Evolutionary conservation across 2,888 invertebrate genomes (phyloP).

Genomic region (Strigamia maritima): DNA sequence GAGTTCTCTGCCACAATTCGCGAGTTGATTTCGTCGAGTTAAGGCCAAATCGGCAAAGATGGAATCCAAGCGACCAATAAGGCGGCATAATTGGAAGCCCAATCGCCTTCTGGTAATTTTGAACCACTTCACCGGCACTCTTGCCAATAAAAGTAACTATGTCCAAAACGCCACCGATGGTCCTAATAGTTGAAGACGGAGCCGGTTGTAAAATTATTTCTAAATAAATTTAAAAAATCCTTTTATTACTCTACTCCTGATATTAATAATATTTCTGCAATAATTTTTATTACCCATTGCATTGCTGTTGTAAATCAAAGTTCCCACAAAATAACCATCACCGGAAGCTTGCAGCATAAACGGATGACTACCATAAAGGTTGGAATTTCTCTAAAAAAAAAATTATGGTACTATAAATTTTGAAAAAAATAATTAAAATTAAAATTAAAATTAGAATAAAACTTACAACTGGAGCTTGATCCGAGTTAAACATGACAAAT

Average conservation of each 20-base stretch:
- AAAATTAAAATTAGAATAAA: not conserved
- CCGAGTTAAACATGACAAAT: constrained; percentile 64
- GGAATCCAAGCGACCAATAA: constrained; percentile 56
- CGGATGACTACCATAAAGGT: constrained; percentile 78
- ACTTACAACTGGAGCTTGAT: constrained; percentile 45
- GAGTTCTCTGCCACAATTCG: constrained; percentile 46
- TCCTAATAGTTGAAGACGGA: constrained; percentile 62
- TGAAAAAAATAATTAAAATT: not conserved
- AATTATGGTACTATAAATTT: too few relatives aligned
- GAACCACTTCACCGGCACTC: constrained; percentile 49
- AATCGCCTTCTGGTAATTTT: constrained; percentile 50
- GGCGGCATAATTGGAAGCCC: constrained; percentile 55
- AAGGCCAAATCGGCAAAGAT: constrained; percentile 51
- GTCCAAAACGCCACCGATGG: constrained; percentile 55
- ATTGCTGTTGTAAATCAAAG: constrained; percentile 76
- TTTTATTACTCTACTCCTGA: too few relatives aligned
- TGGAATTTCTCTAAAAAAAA: constrained; percentile 57
- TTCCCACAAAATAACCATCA: constrained; percentile 64
- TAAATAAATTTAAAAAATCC: not conserved
- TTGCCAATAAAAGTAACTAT: constrained; percentile 52
- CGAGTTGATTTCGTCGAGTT: constrained; percentile 44
- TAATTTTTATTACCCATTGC: constrained; percentile 66
- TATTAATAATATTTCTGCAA: constrained; percentile 46
- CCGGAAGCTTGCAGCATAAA: constrained; percentile 73
- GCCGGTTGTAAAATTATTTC: constrained; percentile 63